Conservation (phyloP, 2,797 vertebrate species). For the Lepilemur septentrionalis region DNA sequence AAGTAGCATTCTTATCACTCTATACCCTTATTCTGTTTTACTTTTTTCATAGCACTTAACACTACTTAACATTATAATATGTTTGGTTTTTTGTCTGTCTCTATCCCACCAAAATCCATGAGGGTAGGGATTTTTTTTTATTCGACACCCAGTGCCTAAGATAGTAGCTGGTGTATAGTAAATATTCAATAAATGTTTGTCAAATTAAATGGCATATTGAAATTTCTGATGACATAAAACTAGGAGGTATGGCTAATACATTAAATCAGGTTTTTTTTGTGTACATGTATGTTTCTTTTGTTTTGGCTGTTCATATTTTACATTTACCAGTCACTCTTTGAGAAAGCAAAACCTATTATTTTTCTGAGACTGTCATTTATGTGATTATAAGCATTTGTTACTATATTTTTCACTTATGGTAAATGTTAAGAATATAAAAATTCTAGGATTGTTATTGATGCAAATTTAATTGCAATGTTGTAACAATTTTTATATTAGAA, state of each 20-base stretch:
- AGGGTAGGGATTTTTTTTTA: not conserved
- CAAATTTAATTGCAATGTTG: constrained; percentile 10
- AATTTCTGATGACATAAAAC: not conserved
- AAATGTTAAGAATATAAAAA: constrained; percentile 19
- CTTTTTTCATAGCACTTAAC: not conserved
- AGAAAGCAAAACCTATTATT: not conserved
- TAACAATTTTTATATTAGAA: not conserved
- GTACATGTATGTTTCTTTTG: not conserved
- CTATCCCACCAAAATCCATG: not conserved
- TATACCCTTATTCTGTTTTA: not conserved
- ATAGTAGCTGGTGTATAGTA: not conserved
- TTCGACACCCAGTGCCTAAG: not conserved
- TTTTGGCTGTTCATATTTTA: constrained; percentile 11
- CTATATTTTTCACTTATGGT: not conserved
- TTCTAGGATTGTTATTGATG: not conserved
- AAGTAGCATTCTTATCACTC: not conserved
- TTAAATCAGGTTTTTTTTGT: not conserved
- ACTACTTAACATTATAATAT: not conserved
- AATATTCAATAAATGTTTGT: not conserved
- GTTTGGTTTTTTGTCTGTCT: not conserved
- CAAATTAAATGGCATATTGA: not conserved
- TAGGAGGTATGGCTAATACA: not conserved
- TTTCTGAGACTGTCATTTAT: not conserved
- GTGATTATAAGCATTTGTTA: not conserved
- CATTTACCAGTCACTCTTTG: not conserved